phyloP scores from a whole-genome alignment of 2,888 invertebrate genomes.

The Griposia aprilina region DNA sequence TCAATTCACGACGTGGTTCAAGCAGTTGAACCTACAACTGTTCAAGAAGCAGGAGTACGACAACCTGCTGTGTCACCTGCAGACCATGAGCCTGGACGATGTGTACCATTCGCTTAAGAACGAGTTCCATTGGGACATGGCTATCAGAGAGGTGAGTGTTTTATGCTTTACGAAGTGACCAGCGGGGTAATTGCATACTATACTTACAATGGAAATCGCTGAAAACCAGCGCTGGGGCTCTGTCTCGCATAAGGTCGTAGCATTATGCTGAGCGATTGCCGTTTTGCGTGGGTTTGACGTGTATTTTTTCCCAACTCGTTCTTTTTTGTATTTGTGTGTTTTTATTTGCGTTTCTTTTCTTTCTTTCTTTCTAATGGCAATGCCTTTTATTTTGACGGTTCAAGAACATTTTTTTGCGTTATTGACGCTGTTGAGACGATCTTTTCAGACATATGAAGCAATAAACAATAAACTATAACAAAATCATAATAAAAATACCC shows the following conservation, averaged over 20 bases:
- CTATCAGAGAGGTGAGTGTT: constrained; percentile 84
- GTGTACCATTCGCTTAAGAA: constrained; percentile 82
- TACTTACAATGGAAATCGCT: neutral
- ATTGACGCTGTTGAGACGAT: neutral
- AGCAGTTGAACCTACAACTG: constrained; percentile 90
- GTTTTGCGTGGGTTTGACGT: too few species aligned
- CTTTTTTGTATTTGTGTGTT: too few species aligned
- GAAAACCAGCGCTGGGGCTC: too few species aligned
- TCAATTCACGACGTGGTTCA: constrained; percentile 87
- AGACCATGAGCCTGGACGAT: constrained; percentile 80
- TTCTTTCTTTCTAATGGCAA: too few species aligned
- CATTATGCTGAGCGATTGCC: too few species aligned
- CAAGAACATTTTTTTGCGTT: neutral
- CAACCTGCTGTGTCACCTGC: constrained; percentile 86
- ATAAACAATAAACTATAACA: too few species aligned
- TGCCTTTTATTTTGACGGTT: neutral
- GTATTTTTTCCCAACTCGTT: too few species aligned
- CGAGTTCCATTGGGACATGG: constrained; percentile 91
- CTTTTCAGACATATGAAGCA: neutral
- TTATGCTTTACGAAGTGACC: too few species aligned
- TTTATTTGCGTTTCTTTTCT: too few species aligned
- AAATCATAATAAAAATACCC: too few species aligned
- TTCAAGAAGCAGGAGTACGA: constrained; percentile 89
- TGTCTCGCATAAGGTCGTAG: too few species aligned
- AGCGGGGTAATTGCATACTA: neutral